Percentiles rank a stretch among this genome's conserved stretches.
These are phyloP conservation scores for Palythoa caribaeorum DNA, from an alignment of 92 coral and sea anemone genomes.

Conservation along the genomic window DNA sequence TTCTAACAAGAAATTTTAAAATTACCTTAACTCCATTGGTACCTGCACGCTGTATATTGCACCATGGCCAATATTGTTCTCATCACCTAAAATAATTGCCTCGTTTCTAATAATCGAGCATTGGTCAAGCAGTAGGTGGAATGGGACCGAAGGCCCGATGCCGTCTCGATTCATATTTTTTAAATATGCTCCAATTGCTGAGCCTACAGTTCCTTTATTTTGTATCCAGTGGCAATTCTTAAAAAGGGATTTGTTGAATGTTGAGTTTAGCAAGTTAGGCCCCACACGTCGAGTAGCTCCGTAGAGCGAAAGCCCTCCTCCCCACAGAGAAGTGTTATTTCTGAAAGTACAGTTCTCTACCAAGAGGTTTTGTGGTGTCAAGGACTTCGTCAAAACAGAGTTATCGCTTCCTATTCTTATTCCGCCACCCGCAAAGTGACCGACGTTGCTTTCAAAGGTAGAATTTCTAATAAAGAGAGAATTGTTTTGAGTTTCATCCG, in stretches of 20 bases:
- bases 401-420: constrained; percentile 57
- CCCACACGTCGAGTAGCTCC: constrained; percentile 42
- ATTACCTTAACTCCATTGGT: constrained; percentile 28
- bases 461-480: constrained; percentile 41
- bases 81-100: constrained; percentile 23
- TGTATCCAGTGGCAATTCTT: constrained; percentile 15
- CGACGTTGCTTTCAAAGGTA: constrained; percentile 66
- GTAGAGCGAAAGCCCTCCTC: constrained; percentile 37
- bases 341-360: constrained; percentile 28
- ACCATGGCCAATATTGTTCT: constrained; percentile 6
- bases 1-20: too few relatives aligned
- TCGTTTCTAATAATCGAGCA: constrained; percentile 36
- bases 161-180: constrained; percentile 37
- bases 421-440: constrained; percentile 81
- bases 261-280: constrained; percentile 4
- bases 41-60: constrained; percentile 41
- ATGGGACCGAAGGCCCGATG: constrained; percentile 44
- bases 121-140: constrained; percentile 24
- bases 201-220: constrained; percentile 41
- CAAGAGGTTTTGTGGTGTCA: constrained; percentile 40
- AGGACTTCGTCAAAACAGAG: constrained; percentile 27
- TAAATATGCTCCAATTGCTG: constrained; percentile 40
- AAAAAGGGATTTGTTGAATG: constrained; percentile 13
- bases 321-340: constrained; percentile 37
- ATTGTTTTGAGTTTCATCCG: constrained; percentile 49